Evolutionary conservation across 2,113 vertebrate species (phyloP), one percentile per base, ranked within the genome.

Genomic region (Silurus asotus): DNA sequence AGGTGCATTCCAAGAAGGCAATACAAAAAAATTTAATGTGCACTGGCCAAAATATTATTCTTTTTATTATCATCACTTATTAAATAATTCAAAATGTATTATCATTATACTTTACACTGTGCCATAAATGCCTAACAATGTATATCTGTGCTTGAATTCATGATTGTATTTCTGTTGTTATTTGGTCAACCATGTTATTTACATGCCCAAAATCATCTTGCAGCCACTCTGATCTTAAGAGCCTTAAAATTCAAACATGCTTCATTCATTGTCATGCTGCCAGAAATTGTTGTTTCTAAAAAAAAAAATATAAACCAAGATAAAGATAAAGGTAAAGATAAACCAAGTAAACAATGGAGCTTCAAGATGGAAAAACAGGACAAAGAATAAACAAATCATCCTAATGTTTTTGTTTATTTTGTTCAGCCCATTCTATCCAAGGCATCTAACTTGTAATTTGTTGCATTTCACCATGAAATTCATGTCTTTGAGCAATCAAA

Each of bases 371-470:
- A 74, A 19, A 75, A 51, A 75, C 51, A 28, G 17, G 13, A 28
- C n/a, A 58, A 13, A 14, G 25, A 78, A 58, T 56, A 56, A 78
- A 77, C 51, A 56, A 78, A 78, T 77, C 13, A 15, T 58, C 56
- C 74, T 23, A 53, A 14, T 76, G 49, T 76, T 78, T 51, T 78
- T 48, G n/a, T 56, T 78, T 4, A n/a, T 53, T 76, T 76, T 76
- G 9, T 53, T n/a, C 23, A 78, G 53, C n/a, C n/a, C 53, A 58
- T 76, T 55, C 9, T 53, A 53, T 23, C 49, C 74, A 76, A 58
- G 14, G 75, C 75, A 78, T 6, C 53, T 2, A 55, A 28, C 23
- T 56, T 15, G 51, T 28, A 77, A 15, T 77, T 77, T 77, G 51
- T 56, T 77, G 51, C 5, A 56, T 77, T 56, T 55, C 23, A 7